These are phyloP conservation scores for Argyrosomus japonicus DNA, from an alignment of 2,113 vertebrate genomes.

Conservation along the genomic window DNA sequence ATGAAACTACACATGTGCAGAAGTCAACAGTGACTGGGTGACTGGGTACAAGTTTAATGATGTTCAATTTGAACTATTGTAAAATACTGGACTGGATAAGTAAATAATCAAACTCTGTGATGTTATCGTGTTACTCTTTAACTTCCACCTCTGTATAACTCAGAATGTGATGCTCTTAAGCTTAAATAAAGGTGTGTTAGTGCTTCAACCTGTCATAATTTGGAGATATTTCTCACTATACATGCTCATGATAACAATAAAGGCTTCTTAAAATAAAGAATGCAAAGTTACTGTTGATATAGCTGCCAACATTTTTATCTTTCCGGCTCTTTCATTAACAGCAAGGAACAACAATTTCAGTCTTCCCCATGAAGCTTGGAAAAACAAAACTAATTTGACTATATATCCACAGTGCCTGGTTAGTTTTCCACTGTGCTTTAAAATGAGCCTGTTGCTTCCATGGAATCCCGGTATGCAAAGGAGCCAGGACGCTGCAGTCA, in stretches of 20 bases:
- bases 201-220: background rate
- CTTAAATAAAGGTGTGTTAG: background rate
- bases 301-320: background rate
- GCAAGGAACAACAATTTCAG: conserved; percentile 35
- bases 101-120: no score
- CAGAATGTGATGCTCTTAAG: background rate
- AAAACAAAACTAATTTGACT: conserved; percentile 82
- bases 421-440: conserved; percentile 75
- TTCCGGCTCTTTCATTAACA: conserved; percentile 5
- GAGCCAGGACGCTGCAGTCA: conserved; percentile 52
- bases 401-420: conserved; percentile 49
- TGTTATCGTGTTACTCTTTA: no score
- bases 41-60: background rate
- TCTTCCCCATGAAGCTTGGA: conserved; percentile 66
- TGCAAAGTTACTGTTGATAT: background rate
- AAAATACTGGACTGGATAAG: background rate
- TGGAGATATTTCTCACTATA: background rate
- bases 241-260: background rate
- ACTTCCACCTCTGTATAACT: background rate
- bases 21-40: conserved; percentile 4
- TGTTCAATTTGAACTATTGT: background rate
- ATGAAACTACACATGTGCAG: background rate
- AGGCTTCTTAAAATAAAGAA: background rate
- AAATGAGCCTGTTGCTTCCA: conserved; percentile 70
- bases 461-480: conserved; percentile 84